phyloP scores from a whole-genome alignment of 1,140 invertebrate species.

The Popillia japonica region DNA sequence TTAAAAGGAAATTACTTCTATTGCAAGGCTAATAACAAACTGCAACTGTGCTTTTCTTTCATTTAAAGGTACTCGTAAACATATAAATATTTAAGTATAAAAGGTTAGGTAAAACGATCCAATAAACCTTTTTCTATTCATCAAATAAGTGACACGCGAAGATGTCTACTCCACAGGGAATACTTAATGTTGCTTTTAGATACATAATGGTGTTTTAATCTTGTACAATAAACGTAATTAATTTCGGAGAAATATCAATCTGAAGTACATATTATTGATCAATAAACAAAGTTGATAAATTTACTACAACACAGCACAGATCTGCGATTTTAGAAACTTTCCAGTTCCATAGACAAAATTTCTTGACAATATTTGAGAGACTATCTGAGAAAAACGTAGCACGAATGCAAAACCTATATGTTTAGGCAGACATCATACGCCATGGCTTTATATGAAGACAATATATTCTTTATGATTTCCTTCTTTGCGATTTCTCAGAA shows the following conservation, averaged over 20 bases:
- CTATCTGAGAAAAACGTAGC: too few species aligned
- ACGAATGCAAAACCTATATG: too few species aligned
- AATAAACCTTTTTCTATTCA: neutral
- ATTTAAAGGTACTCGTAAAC: neutral
- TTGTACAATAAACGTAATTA: neutral
- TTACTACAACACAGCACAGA: too few species aligned
- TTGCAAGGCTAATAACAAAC: neutral
- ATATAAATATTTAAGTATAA: constrained; percentile 20
- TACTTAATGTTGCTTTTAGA: constrained; percentile 2
- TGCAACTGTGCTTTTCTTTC: neutral
- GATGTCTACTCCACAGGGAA: neutral
- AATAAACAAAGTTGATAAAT: too few species aligned
- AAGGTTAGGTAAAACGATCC: too few species aligned
- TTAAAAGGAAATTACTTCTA: neutral
- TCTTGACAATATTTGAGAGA: too few species aligned
- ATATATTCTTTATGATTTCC: too few species aligned
- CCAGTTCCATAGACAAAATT: too few species aligned
- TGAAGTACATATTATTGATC: neutral
- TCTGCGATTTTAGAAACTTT: too few species aligned
- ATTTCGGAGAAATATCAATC: neutral
- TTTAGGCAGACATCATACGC: too few species aligned
- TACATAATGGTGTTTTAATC: neutral
- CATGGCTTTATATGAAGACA: too few species aligned
- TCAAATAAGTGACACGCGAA: neutral
- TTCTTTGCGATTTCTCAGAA: too few species aligned